Evolutionary conservation across 2,797 vertebrate genomes (phyloP).

Genomic region (Anguilla marmorata): DNA sequence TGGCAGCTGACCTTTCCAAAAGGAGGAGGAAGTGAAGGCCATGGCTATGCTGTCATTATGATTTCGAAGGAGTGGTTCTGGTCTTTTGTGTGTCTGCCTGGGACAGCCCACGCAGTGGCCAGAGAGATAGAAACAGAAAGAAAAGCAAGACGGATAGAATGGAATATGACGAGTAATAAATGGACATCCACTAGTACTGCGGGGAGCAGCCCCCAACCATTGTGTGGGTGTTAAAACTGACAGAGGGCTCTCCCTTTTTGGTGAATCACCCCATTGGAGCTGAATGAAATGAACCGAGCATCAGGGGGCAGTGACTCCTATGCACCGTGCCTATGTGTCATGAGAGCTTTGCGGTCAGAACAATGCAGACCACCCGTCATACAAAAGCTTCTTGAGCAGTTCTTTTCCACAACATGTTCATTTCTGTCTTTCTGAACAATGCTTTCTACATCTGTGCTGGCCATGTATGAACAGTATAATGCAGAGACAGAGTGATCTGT

Average conservation of each 20-base stretch:
- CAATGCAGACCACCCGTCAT: not conserved
- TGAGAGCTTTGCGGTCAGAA: constrained; percentile 2
- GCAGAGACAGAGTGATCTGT: not conserved
- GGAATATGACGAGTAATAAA: not conserved
- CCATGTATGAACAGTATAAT: not conserved
- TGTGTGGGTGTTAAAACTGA: constrained; percentile 6
- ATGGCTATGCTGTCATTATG: not conserved
- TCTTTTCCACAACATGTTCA: not conserved
- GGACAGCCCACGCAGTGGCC: not conserved
- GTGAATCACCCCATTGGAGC: not conserved
- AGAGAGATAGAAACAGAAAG: not conserved
- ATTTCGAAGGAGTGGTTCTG: not conserved
- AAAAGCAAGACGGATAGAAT: not conserved
- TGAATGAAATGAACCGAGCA: not conserved
- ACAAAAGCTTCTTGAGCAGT: not conserved
- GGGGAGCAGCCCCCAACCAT: not conserved
- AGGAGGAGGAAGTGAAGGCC: not conserved
- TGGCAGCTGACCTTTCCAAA: constrained; percentile 7
- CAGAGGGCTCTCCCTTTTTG: not conserved
- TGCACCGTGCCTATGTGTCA: not conserved
- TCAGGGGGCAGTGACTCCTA: not conserved
- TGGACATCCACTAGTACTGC: not conserved
- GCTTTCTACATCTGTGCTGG: not conserved
- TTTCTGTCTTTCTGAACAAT: not conserved
- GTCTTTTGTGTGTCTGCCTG: constrained; percentile 9